Percentiles rank a stretch among this genome's conserved stretches.
These are phyloP conservation scores for Cryptophagus acutangulus DNA, from an alignment of 2,888 invertebrate species.

Conservation along the genomic window DNA sequence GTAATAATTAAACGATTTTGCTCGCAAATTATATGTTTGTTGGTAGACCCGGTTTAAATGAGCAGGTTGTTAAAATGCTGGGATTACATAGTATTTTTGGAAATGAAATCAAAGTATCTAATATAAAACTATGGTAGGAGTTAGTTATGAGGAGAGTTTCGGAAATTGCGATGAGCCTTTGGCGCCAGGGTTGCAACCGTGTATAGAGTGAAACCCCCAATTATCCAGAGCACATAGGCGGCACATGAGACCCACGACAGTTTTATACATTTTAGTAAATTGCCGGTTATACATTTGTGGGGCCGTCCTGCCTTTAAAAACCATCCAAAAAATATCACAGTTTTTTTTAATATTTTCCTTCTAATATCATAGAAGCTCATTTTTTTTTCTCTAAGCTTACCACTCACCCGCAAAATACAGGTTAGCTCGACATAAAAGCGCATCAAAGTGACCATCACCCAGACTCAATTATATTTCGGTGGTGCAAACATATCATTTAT, in stretches of 20 bases:
- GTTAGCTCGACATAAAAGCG: no score
- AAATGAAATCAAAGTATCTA: slow-evolving; percentile 6
- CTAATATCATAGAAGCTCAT: no score
- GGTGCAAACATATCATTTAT: no score
- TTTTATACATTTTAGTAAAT: slow-evolving; percentile 42
- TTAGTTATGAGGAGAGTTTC: no score
- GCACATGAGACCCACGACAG: slow-evolving; percentile 29
- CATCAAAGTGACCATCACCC: slow-evolving; percentile 1
- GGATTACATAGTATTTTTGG: no score
- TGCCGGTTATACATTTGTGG: slow-evolving; percentile 35
- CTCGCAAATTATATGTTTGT: no score
- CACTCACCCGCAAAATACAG: no score
- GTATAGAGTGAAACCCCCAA: slow-evolving; percentile 33
- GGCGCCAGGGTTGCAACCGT: slow-evolving; percentile 38
- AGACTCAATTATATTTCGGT: no score
- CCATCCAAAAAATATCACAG: slow-evolving; percentile 14
- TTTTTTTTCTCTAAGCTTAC: no score
- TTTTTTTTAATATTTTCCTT: neutral
- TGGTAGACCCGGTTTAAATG: no score
- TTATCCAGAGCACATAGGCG: slow-evolving; percentile 31
- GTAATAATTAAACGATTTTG: no score
- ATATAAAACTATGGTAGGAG: slow-evolving; percentile 1
- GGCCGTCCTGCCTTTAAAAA: slow-evolving; percentile 33
- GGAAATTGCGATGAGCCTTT: slow-evolving; percentile 16
- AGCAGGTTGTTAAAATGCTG: no score